Conservation (phyloP, 2,797 vertebrate species). For the Microcaecilia unicolor region DNA sequence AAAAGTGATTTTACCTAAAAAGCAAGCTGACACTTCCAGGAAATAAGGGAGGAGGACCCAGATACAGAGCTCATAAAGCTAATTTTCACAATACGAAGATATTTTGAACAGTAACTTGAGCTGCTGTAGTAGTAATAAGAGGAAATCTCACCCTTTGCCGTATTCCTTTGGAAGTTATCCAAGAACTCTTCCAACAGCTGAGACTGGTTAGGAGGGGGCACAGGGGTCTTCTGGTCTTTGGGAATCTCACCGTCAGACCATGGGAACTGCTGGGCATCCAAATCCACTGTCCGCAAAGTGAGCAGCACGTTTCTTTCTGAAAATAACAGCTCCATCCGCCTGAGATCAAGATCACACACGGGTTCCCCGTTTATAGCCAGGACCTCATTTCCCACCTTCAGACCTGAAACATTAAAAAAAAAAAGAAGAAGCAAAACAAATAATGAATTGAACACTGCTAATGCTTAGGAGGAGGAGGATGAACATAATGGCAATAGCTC, state of each 20-base stretch:
- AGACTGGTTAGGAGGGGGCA: slow-evolving; percentile 42
- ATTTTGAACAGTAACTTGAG: no score
- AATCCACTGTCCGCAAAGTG: slow-evolving; percentile 52
- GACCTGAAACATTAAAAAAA: slow-evolving; percentile 47
- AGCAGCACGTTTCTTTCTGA: slow-evolving; percentile 66
- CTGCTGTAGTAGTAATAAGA: background rate
- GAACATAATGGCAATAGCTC: no score
- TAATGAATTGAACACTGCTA: no score
- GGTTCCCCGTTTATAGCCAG: slow-evolving; percentile 69
- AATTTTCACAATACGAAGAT: no score
- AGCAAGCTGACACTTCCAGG: no score
- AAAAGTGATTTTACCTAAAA: no score
- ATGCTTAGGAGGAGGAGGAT: no score
- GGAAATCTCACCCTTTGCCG: slow-evolving; percentile 65
- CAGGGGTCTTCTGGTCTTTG: slow-evolving; percentile 29
- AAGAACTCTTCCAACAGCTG: slow-evolving; percentile 61
- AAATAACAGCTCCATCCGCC: slow-evolving; percentile 76
- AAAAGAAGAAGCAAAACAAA: background rate
- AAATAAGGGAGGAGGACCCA: no score
- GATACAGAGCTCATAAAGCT: no score
- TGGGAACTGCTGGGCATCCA: slow-evolving; percentile 9
- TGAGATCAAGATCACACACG: slow-evolving; percentile 67
- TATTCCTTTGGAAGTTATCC: slow-evolving; percentile 67
- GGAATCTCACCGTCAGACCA: slow-evolving; percentile 60
- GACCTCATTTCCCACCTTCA: slow-evolving; percentile 79